Base-by-base conservation (phyloP, 2,113 vertebrate species). In the Pithys albifrons region DNA sequence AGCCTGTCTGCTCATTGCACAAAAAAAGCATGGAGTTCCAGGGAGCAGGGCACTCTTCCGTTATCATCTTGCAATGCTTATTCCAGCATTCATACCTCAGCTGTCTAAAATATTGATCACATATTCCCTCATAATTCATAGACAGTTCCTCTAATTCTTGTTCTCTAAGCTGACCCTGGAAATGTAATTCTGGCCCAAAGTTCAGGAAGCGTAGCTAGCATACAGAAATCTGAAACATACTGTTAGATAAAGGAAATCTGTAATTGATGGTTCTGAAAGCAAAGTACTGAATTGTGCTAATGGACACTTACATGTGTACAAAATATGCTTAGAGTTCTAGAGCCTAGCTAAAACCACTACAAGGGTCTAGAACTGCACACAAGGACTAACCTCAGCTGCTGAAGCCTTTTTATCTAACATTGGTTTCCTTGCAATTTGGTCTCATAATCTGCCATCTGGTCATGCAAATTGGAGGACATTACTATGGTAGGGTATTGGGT, bases 401-500 rank as follows among this genome's bases (percentile, higher is more conserved):
- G 75, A 31, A 52, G 12, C 33, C 54, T 79, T 91, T 83, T 88
- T 80, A 45, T 89, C 37, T 71, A 41, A 62, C n/a, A 51, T 29
- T 37, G 28, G 10, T 95, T 95, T 19, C n/a, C 9, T 39, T 93
- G 73, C 48, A 59, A 1, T 74, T 78, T 66, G 27, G 67, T 55
- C 24, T 89, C n/a, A 12, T 85, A 43, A 46, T 77, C 55, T 81
- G 43, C 55, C 39, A 58, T 78, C 52, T 78, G 35, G 23, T 66
- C 27, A 33, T 87, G 51, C 43, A 62, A 2, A 16, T 29, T 55
- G 55, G 31, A 85, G 61, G n/a, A 59, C 33, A 25, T 73, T 24
- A 14, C 49, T 83, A 1, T 59, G 0, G 1, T 9, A 35, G 35
- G 22, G 1, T 51, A 11, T 29, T 43, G 12, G 33, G 39, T 78